Percentiles rank a stretch among this genome's conserved stretches.
These are phyloP conservation scores for Candidula unifasciata DNA, from an alignment of 2,888 invertebrate genomes.

Conservation along the genomic window DNA sequence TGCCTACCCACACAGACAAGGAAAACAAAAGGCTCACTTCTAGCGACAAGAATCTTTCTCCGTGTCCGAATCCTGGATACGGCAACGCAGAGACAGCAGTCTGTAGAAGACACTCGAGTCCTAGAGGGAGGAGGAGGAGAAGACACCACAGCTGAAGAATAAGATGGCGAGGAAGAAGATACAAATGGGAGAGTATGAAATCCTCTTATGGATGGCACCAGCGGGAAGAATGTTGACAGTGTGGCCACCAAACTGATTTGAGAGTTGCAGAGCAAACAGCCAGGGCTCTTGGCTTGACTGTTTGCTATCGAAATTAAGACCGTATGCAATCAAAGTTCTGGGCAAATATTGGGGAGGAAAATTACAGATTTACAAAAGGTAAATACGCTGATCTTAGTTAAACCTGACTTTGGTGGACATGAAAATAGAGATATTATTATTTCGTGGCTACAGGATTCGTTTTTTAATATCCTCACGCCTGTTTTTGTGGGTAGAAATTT, in stretches of 20 bases:
- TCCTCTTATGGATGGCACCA: slow-evolving; percentile 1
- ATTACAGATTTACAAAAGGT: slow-evolving; percentile 14
- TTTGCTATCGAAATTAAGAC: slow-evolving; percentile 37
- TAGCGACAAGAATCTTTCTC: background rate
- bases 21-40: background rate
- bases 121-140: background rate
- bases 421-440: slow-evolving; percentile 32
- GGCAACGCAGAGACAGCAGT: background rate
- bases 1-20: background rate
- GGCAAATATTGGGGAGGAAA: slow-evolving; percentile 21
- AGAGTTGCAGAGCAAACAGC: slow-evolving; percentile 9
- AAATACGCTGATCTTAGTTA: slow-evolving; percentile 21
- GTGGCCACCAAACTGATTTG: slow-evolving; percentile 31
- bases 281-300: slow-evolving; percentile 28
- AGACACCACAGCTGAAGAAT: background rate
- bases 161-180: background rate
- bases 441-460: slow-evolving; percentile 15
- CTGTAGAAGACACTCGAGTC: background rate
- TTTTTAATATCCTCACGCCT: slow-evolving; percentile 28
- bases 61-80: background rate
- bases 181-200: background rate
- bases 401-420: slow-evolving; percentile 24
- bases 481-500: background rate
- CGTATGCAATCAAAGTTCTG: slow-evolving; percentile 39
- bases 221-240: background rate